phyloP scores from a whole-genome alignment of 2,113 vertebrate species.

The Trochalopteron elliotii region DNA sequence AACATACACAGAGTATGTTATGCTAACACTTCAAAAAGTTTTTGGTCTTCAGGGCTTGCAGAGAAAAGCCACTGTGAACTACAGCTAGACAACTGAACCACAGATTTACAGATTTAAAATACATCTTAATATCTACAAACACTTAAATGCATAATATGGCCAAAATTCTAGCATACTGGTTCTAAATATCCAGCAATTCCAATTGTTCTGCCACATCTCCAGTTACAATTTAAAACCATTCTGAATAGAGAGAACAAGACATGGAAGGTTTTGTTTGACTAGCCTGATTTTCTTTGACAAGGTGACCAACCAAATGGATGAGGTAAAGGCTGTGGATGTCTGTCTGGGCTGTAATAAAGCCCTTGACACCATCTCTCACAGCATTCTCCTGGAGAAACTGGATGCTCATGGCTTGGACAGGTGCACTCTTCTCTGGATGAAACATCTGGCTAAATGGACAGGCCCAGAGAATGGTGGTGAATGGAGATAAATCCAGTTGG shows the following conservation, averaged over 20 bases:
- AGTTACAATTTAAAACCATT: not conserved
- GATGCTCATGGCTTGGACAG: not conserved
- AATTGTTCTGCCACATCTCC: not conserved
- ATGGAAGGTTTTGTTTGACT: not conserved
- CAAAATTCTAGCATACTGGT: not conserved
- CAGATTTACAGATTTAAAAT: not conserved
- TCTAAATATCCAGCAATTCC: not conserved
- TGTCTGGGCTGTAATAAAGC: fast-evolving
- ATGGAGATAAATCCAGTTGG: not conserved
- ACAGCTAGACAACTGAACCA: not conserved
- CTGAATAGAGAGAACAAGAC: not conserved
- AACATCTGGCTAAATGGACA: not conserved
- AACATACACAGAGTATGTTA: not conserved
- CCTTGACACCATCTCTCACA: not conserved
- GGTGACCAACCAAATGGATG: no score
- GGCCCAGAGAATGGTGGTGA: not conserved
- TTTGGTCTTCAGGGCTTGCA: not conserved
- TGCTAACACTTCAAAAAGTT: not conserved
- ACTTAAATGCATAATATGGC: not conserved
- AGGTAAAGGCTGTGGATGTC: not conserved
- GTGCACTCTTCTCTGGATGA: no score
- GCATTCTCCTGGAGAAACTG: not conserved
- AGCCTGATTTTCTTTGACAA: not conserved
- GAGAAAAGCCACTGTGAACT: not conserved
- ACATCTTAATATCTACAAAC: not conserved